These are phyloP conservation scores for Agrochola macilenta DNA, from an alignment of 2,888 invertebrate genomes.

Conservation along the genomic window DNA sequence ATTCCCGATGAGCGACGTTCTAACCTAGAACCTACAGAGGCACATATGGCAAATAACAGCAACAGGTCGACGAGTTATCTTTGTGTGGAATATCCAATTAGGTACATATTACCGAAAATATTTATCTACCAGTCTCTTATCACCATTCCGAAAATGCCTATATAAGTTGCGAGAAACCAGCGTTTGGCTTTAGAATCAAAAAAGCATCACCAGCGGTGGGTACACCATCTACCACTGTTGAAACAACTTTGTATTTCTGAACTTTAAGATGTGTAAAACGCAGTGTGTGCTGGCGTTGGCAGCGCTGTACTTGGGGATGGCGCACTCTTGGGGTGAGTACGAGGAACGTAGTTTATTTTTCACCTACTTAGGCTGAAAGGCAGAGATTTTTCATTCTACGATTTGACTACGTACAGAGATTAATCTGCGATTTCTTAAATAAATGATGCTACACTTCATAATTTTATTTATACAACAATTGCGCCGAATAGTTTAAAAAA, in stretches of 20 bases:
- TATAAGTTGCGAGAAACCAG: neutral
- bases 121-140: neutral
- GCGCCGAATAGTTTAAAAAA: too few relatives aligned
- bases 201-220: neutral
- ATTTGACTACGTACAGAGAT: too few relatives aligned
- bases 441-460: too few relatives aligned
- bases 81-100: neutral
- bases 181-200: neutral
- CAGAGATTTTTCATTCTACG: too few relatives aligned
- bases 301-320: slow-evolving; percentile 75
- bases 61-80: neutral
- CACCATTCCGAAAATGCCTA: neutral
- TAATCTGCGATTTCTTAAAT: too few relatives aligned
- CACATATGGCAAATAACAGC: neutral
- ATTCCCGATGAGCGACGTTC: too few relatives aligned
- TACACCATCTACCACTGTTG: slow-evolving; percentile 49
- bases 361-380: too few relatives aligned
- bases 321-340: slow-evolving; percentile 80
- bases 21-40: too few relatives aligned
- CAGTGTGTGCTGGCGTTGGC: slow-evolving; percentile 72
- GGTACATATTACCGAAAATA: neutral
- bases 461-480: too few relatives aligned
- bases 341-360: too few relatives aligned
- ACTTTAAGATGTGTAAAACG: neutral
- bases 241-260: neutral